A percentile compares a stretch with the other conserved stretches of the same genome.
Evolutionary conservation across 2,888 invertebrate species (phyloP).

Genomic region (Sminthurinus aureus): DNA sequence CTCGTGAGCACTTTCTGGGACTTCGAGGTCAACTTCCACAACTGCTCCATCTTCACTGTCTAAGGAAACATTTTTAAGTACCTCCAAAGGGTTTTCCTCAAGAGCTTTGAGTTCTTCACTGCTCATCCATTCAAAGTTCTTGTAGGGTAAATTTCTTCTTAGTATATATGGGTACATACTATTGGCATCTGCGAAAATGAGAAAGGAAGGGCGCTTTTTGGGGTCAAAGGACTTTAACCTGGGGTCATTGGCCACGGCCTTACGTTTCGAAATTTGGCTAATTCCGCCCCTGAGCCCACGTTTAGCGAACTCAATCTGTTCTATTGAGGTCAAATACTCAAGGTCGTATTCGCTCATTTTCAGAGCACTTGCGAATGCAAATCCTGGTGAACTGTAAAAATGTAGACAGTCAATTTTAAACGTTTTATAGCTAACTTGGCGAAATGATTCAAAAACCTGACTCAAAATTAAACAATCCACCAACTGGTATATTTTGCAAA

Average conservation of each 20-base stretch:
- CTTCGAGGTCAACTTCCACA: not conserved
- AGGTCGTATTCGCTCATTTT: not conserved
- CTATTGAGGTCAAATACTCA: not conserved
- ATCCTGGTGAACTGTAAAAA: not conserved
- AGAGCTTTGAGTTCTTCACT: not conserved
- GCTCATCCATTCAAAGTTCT: not conserved
- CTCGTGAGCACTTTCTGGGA: not conserved
- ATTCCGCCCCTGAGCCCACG: not conserved
- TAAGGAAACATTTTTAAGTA: not conserved
- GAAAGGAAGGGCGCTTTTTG: not conserved
- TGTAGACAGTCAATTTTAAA: not conserved
- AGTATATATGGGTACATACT: not conserved
- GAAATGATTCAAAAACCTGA: not conserved
- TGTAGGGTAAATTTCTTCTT: not conserved
- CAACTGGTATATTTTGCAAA: not conserved
- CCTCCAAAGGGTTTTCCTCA: not conserved
- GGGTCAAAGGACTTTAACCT: not conserved
- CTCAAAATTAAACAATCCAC: not conserved
- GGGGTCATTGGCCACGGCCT: not conserved
- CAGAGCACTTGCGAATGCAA: not conserved
- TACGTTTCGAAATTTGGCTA: not conserved
- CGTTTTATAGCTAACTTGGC: not conserved
- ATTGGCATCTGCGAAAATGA: not conserved
- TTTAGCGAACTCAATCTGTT: not conserved
- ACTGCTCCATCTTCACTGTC: not conserved